Percentiles rank a stretch among this genome's conserved stretches.
Conservation (phyloP, 2,113 vertebrate species). For the Amblyornis subalaris region DNA sequence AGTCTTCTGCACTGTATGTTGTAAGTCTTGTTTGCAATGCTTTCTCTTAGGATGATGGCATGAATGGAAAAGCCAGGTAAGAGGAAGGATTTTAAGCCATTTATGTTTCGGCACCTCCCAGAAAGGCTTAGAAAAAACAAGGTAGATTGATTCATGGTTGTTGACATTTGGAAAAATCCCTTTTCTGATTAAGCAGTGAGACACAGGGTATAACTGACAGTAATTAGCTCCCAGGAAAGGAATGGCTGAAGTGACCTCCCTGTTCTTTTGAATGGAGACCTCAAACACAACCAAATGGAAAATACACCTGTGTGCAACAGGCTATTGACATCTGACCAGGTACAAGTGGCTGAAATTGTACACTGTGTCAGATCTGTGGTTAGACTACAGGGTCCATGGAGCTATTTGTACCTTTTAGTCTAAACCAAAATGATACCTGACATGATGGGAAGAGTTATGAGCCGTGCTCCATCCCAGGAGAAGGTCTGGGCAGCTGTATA, state of each 20-base stretch:
- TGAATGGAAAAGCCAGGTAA: neutral
- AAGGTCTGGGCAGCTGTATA: neutral
- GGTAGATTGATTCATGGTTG: neutral
- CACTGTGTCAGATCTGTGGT: neutral
- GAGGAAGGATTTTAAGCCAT: neutral
- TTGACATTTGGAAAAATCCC: neutral
- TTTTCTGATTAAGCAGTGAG: neutral
- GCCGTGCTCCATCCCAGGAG: neutral
- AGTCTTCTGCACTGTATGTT: neutral
- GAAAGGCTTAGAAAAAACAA: neutral
- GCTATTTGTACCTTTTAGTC: neutral
- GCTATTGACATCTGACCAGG: neutral
- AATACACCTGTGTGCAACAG: neutral
- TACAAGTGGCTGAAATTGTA: neutral
- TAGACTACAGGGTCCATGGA: neutral
- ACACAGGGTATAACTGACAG: neutral
- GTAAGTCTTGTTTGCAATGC: neutral
- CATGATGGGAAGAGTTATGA: neutral
- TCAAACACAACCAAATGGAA: neutral
- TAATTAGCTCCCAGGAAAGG: neutral
- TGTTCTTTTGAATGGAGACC: neutral
- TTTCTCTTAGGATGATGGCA: neutral
- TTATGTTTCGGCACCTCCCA: neutral
- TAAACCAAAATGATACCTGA: neutral
- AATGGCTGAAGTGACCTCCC: neutral